phyloP scores from a whole-genome alignment of 2,888 invertebrate species.

The Callosobruchus maculatus region DNA sequence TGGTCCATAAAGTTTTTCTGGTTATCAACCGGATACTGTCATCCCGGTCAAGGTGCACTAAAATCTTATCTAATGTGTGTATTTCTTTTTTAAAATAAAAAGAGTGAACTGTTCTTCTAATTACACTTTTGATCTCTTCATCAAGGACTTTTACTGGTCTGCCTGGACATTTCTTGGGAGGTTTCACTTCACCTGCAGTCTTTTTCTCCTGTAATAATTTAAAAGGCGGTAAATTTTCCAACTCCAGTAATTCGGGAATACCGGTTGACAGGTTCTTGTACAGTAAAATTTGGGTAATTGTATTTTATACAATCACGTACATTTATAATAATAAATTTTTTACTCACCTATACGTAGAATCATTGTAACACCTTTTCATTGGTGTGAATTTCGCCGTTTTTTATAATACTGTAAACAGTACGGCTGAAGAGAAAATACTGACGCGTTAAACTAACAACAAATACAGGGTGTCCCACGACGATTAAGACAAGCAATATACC shows the following conservation, averaged over 20 bases:
- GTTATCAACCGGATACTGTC: neutral
- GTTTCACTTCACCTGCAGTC: too few relatives aligned
- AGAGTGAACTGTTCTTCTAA: too few relatives aligned
- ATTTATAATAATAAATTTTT: neutral
- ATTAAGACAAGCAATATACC: too few relatives aligned
- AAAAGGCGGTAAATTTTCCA: neutral
- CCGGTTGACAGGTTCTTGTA: slow-evolving; percentile 2
- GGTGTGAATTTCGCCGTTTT: too few relatives aligned
- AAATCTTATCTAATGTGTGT: slow-evolving; percentile 5
- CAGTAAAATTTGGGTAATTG: slow-evolving; percentile 2
- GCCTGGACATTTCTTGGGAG: slow-evolving; percentile 5
- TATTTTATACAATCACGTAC: slow-evolving; percentile 1
- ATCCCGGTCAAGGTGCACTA: neutral
- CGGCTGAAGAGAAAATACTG: too few relatives aligned
- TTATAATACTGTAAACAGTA: too few relatives aligned
- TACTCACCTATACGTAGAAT: too few relatives aligned
- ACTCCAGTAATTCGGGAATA: slow-evolving; percentile 8
- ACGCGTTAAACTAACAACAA: too few relatives aligned
- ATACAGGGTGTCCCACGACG: too few relatives aligned
- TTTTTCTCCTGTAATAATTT: slow-evolving; percentile 4
- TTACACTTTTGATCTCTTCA: neutral
- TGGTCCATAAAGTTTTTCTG: slow-evolving; percentile 3
- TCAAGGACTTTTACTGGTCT: slow-evolving; percentile 8
- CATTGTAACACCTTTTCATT: too few relatives aligned
- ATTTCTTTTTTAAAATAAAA: slow-evolving; percentile 10